Evolutionary conservation across 2,888 invertebrate species (phyloP).

Genomic region (Synanthedon vespiformis): DNA sequence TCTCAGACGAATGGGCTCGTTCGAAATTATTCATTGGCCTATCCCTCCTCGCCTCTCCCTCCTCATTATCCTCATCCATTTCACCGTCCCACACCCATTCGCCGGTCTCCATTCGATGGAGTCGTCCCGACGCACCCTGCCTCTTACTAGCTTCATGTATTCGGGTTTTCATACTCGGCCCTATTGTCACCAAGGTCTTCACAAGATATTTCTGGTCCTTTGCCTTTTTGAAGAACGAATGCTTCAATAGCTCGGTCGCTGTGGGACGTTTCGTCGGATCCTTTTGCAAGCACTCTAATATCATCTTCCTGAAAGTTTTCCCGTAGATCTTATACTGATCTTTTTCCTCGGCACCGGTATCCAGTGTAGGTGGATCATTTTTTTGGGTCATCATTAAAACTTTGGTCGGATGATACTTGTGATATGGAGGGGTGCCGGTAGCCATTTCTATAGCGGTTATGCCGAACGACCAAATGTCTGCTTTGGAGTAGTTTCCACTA

Average conservation of each 20-base stretch:
- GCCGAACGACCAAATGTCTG: conserved; percentile 85
- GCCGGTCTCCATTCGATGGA: conserved; percentile 94
- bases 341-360: conserved; percentile 96
- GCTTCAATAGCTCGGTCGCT: conserved; percentile 95
- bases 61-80: conserved; percentile 80
- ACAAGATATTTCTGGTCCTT: conserved; percentile 93
- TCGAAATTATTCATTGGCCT: conserved; percentile 73
- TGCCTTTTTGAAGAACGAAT: conserved; percentile 98
- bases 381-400: conserved; percentile 98
- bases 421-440: conserved; percentile 98
- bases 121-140: conserved; percentile 84
- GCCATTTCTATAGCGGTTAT: conserved; percentile 99
- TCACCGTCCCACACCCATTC: conserved; percentile 99
- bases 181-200: conserved; percentile 86
- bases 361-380: conserved; percentile 97
- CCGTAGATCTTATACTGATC: conserved; percentile 99
- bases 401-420: conserved; percentile 99
- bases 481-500: conserved; percentile 99
- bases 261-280: conserved; percentile 96
- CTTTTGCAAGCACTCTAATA: conserved; percentile 97
- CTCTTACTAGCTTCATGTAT: conserved; percentile 88
- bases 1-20: conserved; percentile 72
- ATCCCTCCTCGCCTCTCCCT: conserved; percentile 64
- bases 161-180: conserved; percentile 90
- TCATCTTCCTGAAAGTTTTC: conserved; percentile 97